These are phyloP conservation scores for Acropora tenuis DNA, from an alignment of 64 coral and sea anemone species.

Conservation along the genomic window DNA sequence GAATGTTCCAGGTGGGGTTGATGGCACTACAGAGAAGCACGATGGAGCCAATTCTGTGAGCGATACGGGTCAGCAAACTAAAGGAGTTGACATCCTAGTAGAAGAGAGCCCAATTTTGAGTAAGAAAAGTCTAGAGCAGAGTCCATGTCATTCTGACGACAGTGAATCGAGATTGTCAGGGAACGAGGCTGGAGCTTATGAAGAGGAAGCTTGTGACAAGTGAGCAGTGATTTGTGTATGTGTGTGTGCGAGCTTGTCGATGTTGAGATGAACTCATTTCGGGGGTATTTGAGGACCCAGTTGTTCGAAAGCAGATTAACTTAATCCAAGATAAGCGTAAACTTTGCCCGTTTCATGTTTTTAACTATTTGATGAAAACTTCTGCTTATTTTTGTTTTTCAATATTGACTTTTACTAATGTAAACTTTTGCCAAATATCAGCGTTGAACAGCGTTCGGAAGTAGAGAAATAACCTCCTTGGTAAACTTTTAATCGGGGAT, in stretches of 20 bases:
- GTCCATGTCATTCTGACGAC: slow-evolving; percentile 59
- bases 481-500: too few species aligned
- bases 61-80: not conserved
- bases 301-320: too few species aligned
- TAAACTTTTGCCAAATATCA: too few species aligned
- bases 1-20: not conserved
- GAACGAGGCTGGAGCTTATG: slow-evolving; percentile 22
- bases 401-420: too few species aligned
- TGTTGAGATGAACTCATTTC: not conserved
- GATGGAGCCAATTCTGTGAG: not conserved
- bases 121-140: not conserved
- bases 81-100: slow-evolving; percentile 6
- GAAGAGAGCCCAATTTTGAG: not conserved
- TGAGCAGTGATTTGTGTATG: not conserved
- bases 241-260: not conserved
- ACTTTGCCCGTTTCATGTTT: too few species aligned
- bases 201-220: slow-evolving; percentile 35
- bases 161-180: slow-evolving; percentile 33
- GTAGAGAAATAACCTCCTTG: too few species aligned
- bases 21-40: not conserved
- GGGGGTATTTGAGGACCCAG: too few species aligned
- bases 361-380: too few species aligned
- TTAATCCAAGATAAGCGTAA: too few species aligned
- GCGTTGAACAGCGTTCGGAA: too few species aligned
- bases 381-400: too few species aligned